Percentiles rank a stretch among this genome's conserved stretches.
phyloP scores from a whole-genome alignment of 92 coral and sea anemone species.

The Chrysogorgia sp. region DNA sequence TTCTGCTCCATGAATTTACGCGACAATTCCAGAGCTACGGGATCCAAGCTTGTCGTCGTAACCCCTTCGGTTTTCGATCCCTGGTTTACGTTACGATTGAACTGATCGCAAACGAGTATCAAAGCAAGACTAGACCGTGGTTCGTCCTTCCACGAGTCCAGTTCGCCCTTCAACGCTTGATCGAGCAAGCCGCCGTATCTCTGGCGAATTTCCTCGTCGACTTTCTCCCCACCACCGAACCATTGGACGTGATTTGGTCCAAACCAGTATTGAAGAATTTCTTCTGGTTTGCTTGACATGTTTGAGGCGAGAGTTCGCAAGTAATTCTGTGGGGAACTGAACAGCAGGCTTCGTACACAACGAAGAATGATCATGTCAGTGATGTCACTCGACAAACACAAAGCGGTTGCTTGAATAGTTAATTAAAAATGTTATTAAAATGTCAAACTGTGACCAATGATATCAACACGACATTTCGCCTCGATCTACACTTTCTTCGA shows the following conservation, averaged over 20 bases:
- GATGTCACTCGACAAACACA: too few species aligned
- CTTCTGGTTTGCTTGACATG: slow-evolving; percentile 37
- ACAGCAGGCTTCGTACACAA: background rate
- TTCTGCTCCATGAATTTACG: slow-evolving; percentile 67
- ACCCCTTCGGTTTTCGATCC: slow-evolving; percentile 44
- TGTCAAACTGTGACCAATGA: too few species aligned
- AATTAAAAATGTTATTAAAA: too few species aligned
- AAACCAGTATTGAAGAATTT: slow-evolving; percentile 77
- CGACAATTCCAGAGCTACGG: slow-evolving; percentile 6
- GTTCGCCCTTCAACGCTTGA: slow-evolving; percentile 70
- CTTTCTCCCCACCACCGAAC: slow-evolving; percentile 87
- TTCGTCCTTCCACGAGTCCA: slow-evolving; percentile 82
- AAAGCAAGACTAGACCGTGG: slow-evolving; percentile 80
- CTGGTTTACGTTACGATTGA: slow-evolving; percentile 79
- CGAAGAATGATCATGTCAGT: background rate
- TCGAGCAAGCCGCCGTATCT: slow-evolving; percentile 80
- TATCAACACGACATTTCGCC: too few species aligned
- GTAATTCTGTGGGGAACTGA: background rate
- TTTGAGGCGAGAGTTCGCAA: slow-evolving; percentile 4
- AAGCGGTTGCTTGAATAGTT: too few species aligned
- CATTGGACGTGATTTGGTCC: slow-evolving; percentile 83
- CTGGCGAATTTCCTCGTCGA: slow-evolving; percentile 63
- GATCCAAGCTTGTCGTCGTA: slow-evolving; percentile 9
- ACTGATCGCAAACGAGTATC: slow-evolving; percentile 81
- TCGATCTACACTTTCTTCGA: too few species aligned